phyloP scores from a whole-genome alignment of 2,888 invertebrate species.

The Parascotia fuliginaria region DNA sequence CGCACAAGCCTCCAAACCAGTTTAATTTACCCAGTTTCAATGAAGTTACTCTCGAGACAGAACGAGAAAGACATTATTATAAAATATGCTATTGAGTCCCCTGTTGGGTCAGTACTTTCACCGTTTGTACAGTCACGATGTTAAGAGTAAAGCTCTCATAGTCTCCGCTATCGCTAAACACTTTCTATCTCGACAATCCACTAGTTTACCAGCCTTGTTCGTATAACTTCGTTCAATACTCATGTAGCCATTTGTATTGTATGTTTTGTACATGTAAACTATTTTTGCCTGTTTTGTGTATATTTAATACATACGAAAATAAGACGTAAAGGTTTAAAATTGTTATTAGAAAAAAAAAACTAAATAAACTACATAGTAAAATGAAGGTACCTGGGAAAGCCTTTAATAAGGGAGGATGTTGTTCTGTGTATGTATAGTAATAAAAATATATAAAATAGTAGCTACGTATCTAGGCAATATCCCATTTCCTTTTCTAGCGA shows the following conservation, averaged over 20 bases:
- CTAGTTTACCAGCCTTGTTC: constrained; percentile 10
- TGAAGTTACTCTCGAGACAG: constrained; percentile 25
- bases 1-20: constrained; percentile 30
- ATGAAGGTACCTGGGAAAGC: no score
- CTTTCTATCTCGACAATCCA: constrained; percentile 67
- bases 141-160: constrained; percentile 41
- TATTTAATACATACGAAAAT: no score
- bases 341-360: no score
- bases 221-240: not conserved
- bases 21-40: constrained; percentile 31
- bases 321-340: no score
- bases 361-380: no score
- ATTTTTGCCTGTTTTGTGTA: no score
- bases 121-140: constrained; percentile 69
- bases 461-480: no score
- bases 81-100: constrained; percentile 48
- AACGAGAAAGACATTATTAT: constrained; percentile 26
- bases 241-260: not conserved
- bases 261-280: not conserved
- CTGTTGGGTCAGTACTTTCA: constrained; percentile 65
- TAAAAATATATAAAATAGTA: no score
- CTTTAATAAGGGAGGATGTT: no score
- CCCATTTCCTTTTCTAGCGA: no score
- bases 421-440: no score
- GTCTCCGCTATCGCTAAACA: constrained; percentile 42